Evolutionary conservation across 2,888 invertebrate species (phyloP), one percentile per base, ranked within the genome.

Genomic region (Blomia tropicalis): DNA sequence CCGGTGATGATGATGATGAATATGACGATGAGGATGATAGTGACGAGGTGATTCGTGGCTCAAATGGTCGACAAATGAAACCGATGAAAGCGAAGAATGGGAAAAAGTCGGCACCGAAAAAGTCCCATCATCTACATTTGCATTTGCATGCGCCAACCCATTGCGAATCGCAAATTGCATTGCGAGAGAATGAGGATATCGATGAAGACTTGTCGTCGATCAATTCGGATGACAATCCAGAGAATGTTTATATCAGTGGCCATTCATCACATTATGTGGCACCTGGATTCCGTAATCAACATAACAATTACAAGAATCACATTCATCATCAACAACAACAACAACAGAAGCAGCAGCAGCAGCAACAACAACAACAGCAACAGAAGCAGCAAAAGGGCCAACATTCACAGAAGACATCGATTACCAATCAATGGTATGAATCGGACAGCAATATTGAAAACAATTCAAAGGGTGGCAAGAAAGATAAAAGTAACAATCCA

Each of bases 91-190:
- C 36, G 7, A 7, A 36, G 7, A 7, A 17, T 36, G 36, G 36
- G 7, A n/a, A n/a, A n/a, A n/a, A n/a, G n/a, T n/a, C n/a, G n/a
- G n/a, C n/a, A n/a, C 36, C 36, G 63, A 64, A 69, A 17, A 68
- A 70, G 58, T 65, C 69, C 59, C 69, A 69, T 44, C 66, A 68
- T 36, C 67, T 69, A 60, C 68, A 68, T 54, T 47, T 47, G 22
- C 47, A 47, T 47, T 47, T 56, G 29, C 32, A 62, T 19, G 69
- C 70, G 32, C 70, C 70, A 7, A 70, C 69, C 43, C 70, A 70
- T 62, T 69, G 69, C 25, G 70, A 70, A 43, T 69, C 69, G n/a
- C 70, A 70, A 51, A 68, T 69, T 4, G 69, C 69, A 11, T 54
- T 69, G 36, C 66, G 66, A 2, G 67, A 67, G 47, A 63, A 67